Base-by-base conservation (phyloP, 2,888 invertebrate species). In the Eupithecia pulchellata region DNA sequence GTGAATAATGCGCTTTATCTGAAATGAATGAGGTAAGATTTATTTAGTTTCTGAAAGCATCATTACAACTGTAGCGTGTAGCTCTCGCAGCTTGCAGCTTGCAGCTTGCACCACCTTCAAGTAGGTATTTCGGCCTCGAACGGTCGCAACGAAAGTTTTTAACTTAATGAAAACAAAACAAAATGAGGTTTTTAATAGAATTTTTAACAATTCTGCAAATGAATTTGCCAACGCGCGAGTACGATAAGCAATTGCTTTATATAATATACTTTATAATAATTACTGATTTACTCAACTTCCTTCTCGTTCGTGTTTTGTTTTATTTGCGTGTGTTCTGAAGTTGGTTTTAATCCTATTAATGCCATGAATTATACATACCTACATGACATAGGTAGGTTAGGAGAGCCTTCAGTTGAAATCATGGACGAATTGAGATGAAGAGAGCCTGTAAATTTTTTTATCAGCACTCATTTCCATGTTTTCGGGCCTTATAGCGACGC, bases 131-230 rank as follows among this genome's bases (percentile, higher is more conserved):
- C 78, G 83, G 76, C 79, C 83, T 52, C 75, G 64, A 81, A 82
- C 81, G 78, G 81, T 74, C 81, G 78, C 81, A 82, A 82, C 82
- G 82, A 80, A 77, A 86, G 84, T 87, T 88, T 84, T 87, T 86
- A 88, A 89, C 86, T 86, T 86, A 83, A 88, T 89, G 85, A 88
- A 88, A 86, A 86, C 81, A 88, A 88, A 86, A 86, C 81, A 87
- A 83, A 85, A 88, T 85, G 85, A 84, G 84, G 81, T 86, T 86
- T 88, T 86, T 87, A 87, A 89, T 88, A 87, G 84, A 87, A 88
- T 87, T 87, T 86, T 88, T 73, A 84, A 81, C 86, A 80, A 79
- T 78, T 76, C 71, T 65, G 63, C 74, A 60, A 78, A 73, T 64
- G 72, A 73, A 73, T 80, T 81, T 81, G 83, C 79, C 80, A 79